phyloP scores from a whole-genome alignment of 2,888 invertebrate genomes.

The Tenthredo amoena region DNA sequence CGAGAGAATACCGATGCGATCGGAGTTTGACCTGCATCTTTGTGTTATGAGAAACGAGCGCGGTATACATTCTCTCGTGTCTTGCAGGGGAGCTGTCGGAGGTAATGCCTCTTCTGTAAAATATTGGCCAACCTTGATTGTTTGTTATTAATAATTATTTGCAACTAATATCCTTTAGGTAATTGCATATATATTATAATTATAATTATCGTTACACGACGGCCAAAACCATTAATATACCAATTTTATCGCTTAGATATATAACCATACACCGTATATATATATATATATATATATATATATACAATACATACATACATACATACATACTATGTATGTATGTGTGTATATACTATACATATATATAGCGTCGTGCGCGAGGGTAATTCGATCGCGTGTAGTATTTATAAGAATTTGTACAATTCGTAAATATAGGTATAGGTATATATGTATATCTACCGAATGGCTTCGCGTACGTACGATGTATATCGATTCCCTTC shows the following conservation, averaged over 20 bases:
- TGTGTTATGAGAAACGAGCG: background rate
- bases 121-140: slow-evolving; percentile 19
- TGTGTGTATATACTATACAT: background rate
- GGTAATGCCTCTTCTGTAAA: slow-evolving; percentile 26
- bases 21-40: background rate
- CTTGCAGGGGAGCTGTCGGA: background rate
- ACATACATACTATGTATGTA: background rate
- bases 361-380: background rate
- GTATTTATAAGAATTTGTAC: slow-evolving; percentile 33
- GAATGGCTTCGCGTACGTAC: slow-evolving; percentile 13
- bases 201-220: background rate
- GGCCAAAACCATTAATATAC: slow-evolving; percentile 21
- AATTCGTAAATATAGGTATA: slow-evolving; percentile 32
- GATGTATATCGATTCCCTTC: background rate
- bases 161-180: background rate
- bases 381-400: slow-evolving; percentile 16
- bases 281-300: slow-evolving; percentile 1
- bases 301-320: background rate
- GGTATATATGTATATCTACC: slow-evolving; percentile 7
- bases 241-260: background rate
- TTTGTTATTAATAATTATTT: slow-evolving; percentile 14
- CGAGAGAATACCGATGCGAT: background rate
- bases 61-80: background rate
- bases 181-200: slow-evolving; percentile 25
- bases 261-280: background rate